Evolutionary conservation across 2,113 vertebrate species (phyloP), one percentile per base, ranked within the genome.

Genomic region (Panurus biarmicus): DNA sequence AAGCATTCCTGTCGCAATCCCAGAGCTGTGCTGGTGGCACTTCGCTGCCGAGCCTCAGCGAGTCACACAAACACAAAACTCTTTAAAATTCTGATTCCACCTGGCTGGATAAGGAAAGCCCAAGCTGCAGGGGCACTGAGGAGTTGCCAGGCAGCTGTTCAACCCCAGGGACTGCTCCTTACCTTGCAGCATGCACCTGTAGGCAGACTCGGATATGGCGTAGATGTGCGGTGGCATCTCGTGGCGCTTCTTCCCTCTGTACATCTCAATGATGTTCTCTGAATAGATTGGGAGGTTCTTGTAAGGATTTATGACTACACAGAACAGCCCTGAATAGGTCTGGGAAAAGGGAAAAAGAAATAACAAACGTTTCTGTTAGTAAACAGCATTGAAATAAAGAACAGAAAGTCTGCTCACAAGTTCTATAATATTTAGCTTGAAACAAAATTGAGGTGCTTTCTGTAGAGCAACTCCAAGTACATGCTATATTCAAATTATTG

Each of bases 211-310:
- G 4, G 99, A 99, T 94, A 99, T 99, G 24, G 99, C 99, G 6
- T 99, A 99, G 94, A 99, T 99, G 97, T 99, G 99, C 2, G 99
- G 99, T 1, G 99, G 99, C 99, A 99, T 99, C 94, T 99, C 99
- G 4, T 99, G 99, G 75, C 99, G 98, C 90, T 99, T 99, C 97
- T 99, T 99, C 67, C 99, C 99, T 78, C 99, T 96, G 97, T 99
- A 99, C 99, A 99, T 99, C 96, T 99, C 99, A 8, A 99, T 99
- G 72, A 99, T 99, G 94, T 99, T 99, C 93, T 99, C 99, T 1
- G 99, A 99, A 93, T 99, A 99, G 94, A 99, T 99, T 15, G 99
- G 99, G 51, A 99, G 98, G 96, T 99, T 99, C 98, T 99, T 99
- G 98, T 99, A 99, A 60, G 99, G 99, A 82, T 99, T 99, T 96